Conservation (phyloP, 1,140 invertebrate genomes). For the Pachyrhynchus sulphureomaculatus region DNA sequence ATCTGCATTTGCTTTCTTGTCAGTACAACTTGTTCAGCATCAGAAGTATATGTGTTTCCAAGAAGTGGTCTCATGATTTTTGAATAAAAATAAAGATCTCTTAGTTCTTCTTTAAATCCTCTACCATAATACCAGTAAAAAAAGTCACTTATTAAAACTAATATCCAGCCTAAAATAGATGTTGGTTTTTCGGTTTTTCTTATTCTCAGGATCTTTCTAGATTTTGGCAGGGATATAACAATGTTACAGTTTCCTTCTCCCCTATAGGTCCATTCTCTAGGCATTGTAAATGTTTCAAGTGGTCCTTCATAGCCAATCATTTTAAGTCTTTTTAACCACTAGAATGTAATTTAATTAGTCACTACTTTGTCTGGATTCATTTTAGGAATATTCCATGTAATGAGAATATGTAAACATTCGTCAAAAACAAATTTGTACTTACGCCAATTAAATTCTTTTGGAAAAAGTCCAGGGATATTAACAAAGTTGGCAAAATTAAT, state of each 20-base stretch:
- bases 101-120: constrained; percentile 33
- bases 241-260: constrained; percentile 47
- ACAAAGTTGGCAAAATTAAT: too few relatives aligned
- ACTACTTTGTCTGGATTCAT: too few relatives aligned
- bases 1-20: constrained; percentile 30
- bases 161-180: constrained; percentile 38
- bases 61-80: constrained; percentile 42
- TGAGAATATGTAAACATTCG: too few relatives aligned
- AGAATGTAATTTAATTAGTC: too few relatives aligned
- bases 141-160: constrained; percentile 38
- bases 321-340: not conserved
- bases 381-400: too few relatives aligned
- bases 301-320: constrained; percentile 2
- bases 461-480: too few relatives aligned
- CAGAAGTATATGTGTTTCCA: constrained; percentile 35
- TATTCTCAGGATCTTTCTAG: constrained; percentile 42
- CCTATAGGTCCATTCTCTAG: constrained; percentile 43
- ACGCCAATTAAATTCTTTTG: too few relatives aligned
- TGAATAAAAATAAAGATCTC: constrained; percentile 44
- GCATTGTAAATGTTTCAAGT: constrained; percentile 30
- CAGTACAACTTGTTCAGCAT: constrained; percentile 33
- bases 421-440: too few relatives aligned
- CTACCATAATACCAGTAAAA: constrained; percentile 37
- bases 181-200: constrained; percentile 41
- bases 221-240: constrained; percentile 40